A percentile compares a stretch with the other conserved stretches of the same genome.
These are phyloP conservation scores for Enteromius mattozi DNA, from an alignment of 2,797 vertebrate species.

Conservation along the genomic window DNA sequence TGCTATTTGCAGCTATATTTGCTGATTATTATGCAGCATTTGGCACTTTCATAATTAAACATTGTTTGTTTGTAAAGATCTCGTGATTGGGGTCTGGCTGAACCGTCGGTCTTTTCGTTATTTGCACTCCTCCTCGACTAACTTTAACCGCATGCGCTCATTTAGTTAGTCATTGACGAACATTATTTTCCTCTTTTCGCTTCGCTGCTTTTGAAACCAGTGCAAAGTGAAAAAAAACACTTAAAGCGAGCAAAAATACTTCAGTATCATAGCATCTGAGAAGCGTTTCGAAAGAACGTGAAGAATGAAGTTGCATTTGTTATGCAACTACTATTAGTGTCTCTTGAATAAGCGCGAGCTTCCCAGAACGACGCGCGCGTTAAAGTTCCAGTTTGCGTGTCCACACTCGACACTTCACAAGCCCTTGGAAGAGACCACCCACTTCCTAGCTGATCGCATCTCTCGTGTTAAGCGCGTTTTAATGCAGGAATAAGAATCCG, in stretches of 20 bases:
- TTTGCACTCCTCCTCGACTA: slow-evolving; percentile 1
- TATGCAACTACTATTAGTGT: neutral
- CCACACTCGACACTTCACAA: slow-evolving; percentile 37
- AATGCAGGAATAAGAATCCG: slow-evolving; percentile 7
- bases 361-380: slow-evolving; percentile 1
- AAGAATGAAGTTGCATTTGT: neutral
- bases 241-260: no score
- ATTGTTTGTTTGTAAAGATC: neutral
- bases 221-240: neutral
- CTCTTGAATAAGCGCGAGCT: neutral
- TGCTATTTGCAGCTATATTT: neutral
- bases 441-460: slow-evolving; percentile 26
- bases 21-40: neutral
- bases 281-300: neutral
- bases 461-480: neutral
- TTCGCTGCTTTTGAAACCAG: neutral
- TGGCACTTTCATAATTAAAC: neutral
- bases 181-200: neutral
- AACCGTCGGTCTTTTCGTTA: neutral
- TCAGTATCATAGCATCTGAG: neutral
- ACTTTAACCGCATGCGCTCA: neutral
- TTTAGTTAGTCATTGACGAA: slow-evolving; percentile 24
- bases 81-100: neutral
- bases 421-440: slow-evolving; percentile 28
- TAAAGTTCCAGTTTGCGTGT: slow-evolving; percentile 26